Evolutionary conservation across 2,888 invertebrate genomes (phyloP), one percentile per base, ranked within the genome.

Genomic region (Deladenus siricidicola): DNA sequence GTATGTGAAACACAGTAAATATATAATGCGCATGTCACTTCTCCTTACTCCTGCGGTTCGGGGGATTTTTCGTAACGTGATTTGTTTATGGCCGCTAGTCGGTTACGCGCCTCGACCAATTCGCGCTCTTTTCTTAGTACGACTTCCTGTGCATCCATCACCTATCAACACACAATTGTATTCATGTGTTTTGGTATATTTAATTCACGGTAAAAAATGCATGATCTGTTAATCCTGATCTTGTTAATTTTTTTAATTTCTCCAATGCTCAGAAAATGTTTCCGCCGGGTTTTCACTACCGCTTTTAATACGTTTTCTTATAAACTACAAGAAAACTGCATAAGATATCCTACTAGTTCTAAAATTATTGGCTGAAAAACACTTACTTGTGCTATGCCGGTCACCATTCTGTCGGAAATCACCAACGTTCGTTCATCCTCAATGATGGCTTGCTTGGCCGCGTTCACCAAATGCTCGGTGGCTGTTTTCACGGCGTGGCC

Each of bases 381-480:
- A 45, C 49, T 42, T 30, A 73, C 74, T 64, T 76, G 76, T 17
- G 74, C 74, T 43, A 76, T 76, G 39, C 74, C 73, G 44, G 68
- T 91, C 23, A 98, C 94, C 89, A 92, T 91, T 54, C 89, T 84
- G 29, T 88, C 85, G 81, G 92, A 90, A 62, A 98, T 86, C 68
- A 91, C 87, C 6, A 96, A 83, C 52, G 88, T 89, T 48, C 90
- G 85, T 75, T 93, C 94, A 78, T 92, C 92, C 75, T 91, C 90
- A 53, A 88, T 87, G 66, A 88, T 88, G 62, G 92, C 88, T 28
- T 92, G 90, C 79, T 89, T 88, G 67, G 93, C 87, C 68, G 93
- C 91, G 28, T 88, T 85, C 23, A 98, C 98, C 74, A 99, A 83
- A 82, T 92, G 92, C 81, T 99, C 98, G 0, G 98, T 96, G 2